A percentile compares a stretch with the other conserved stretches of the same genome.
Conservation (phyloP, 2,888 invertebrate genomes). For the Scaptomyza reducta region DNA sequence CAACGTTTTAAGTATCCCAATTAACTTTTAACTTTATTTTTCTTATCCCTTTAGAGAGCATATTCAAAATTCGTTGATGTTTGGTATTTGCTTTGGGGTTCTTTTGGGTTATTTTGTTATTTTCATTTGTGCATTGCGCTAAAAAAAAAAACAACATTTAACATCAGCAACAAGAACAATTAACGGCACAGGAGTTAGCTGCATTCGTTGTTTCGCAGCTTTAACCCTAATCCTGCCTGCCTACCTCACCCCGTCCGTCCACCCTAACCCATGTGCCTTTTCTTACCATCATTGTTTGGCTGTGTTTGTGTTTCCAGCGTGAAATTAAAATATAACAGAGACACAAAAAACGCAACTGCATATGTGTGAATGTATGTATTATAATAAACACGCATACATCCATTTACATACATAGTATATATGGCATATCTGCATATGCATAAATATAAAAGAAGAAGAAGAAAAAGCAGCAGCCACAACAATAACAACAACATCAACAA, state of each 20-base stretch:
- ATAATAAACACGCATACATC: slow-evolving; percentile 27
- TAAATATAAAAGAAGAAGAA: slow-evolving; percentile 61
- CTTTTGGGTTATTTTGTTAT: slow-evolving; percentile 18
- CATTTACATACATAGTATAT: neutral
- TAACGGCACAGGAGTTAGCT: slow-evolving; percentile 53
- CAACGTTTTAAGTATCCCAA: too few relatives aligned
- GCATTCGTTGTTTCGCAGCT: slow-evolving; percentile 12
- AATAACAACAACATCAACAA: slow-evolving; percentile 30
- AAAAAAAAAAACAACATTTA: slow-evolving; percentile 68
- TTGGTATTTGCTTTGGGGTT: neutral
- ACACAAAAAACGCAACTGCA: slow-evolving; percentile 60
- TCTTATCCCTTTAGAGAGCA: neutral
- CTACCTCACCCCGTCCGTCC: neutral
- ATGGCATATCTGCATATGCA: slow-evolving; percentile 44
- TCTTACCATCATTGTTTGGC: slow-evolving; percentile 41
- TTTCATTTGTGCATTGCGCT: slow-evolving; percentile 42
- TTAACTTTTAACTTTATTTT: too few relatives aligned
- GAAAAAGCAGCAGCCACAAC: slow-evolving; percentile 29
- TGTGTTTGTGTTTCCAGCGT: slow-evolving; percentile 71
- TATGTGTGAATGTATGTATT: slow-evolving; percentile 43
- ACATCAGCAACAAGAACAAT: slow-evolving; percentile 56
- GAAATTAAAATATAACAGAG: slow-evolving; percentile 81
- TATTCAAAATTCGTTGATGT: slow-evolving; percentile 11
- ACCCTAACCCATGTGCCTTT: slow-evolving; percentile 7
- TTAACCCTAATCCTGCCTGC: neutral